Conservation (phyloP, 2,797 vertebrate genomes). For the Rallus crepitans region DNA sequence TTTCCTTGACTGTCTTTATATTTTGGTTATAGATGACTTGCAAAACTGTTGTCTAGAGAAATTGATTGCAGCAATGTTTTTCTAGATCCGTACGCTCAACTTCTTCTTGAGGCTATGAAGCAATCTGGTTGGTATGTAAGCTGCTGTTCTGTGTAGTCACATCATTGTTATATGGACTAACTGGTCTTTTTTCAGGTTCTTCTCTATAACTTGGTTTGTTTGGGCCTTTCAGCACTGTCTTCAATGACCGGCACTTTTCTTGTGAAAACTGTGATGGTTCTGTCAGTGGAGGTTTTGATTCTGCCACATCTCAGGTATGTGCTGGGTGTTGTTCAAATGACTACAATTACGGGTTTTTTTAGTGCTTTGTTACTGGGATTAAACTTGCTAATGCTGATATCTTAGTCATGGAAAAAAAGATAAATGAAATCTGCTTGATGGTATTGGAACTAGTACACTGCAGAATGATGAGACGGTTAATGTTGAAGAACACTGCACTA, state of each 20-base stretch:
- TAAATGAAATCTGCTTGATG: neutral
- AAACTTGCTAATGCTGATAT: neutral
- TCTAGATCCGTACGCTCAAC: conserved; percentile 92
- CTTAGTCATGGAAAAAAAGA: neutral
- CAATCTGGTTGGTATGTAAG: conserved; percentile 90
- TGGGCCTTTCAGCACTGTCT: conserved; percentile 82
- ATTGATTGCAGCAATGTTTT: conserved; percentile 64
- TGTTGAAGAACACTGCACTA: neutral
- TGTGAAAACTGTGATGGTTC: conserved; percentile 94
- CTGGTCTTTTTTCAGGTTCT: neutral
- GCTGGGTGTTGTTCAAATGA: neutral
- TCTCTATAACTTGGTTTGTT: neutral
- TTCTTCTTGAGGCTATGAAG: conserved; percentile 94
- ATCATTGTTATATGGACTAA: neutral
- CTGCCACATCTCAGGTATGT: conserved; percentile 90
- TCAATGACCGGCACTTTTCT: conserved; percentile 92
- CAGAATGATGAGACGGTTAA: neutral
- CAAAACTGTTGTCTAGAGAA: conserved; percentile 25
- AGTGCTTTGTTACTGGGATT: neutral
- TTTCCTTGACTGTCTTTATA: neutral
- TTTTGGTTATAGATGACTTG: conserved; percentile 36
- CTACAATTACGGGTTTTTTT: neutral
- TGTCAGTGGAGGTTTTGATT: conserved; percentile 94
- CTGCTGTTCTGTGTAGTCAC: neutral
- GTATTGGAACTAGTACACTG: neutral